A percentile compares a stretch with the other conserved stretches of the same genome.
phyloP scores from a whole-genome alignment of 2,797 vertebrate genomes.

The Propithecus deckenii region DNA sequence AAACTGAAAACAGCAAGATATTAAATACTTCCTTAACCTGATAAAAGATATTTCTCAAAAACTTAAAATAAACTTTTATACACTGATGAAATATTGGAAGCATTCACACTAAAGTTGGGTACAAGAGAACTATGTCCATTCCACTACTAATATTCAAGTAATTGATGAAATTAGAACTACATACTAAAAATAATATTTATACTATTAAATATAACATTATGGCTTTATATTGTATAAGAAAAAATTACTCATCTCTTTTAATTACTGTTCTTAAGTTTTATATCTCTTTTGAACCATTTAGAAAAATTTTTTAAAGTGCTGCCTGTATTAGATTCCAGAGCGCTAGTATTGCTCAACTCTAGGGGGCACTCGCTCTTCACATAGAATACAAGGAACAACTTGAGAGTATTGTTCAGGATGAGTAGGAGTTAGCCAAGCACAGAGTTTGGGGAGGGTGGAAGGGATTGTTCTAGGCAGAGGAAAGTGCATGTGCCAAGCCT shows the following conservation, averaged over 20 bases:
- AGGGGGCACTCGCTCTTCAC: not conserved
- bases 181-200: not conserved
- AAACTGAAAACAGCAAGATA: not conserved
- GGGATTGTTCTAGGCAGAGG: not conserved
- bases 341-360: not conserved
- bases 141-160: not conserved
- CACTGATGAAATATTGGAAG: not conserved
- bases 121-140: not conserved
- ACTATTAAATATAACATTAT: not conserved
- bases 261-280: not conserved
- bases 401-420: not conserved
- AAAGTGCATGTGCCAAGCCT: not conserved
- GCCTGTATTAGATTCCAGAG: not conserved
- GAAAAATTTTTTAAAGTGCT: not conserved
- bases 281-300: not conserved
- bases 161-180: not conserved
- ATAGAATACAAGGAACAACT: not conserved
- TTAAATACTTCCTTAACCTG: not conserved
- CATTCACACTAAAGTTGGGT: not conserved
- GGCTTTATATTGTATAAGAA: not conserved
- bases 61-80: not conserved
- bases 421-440: not conserved
- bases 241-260: not conserved
- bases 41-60: not conserved
- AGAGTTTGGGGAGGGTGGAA: not conserved